Conservation (phyloP, 2,888 invertebrate species). For the Drosophila gaucha region DNA sequence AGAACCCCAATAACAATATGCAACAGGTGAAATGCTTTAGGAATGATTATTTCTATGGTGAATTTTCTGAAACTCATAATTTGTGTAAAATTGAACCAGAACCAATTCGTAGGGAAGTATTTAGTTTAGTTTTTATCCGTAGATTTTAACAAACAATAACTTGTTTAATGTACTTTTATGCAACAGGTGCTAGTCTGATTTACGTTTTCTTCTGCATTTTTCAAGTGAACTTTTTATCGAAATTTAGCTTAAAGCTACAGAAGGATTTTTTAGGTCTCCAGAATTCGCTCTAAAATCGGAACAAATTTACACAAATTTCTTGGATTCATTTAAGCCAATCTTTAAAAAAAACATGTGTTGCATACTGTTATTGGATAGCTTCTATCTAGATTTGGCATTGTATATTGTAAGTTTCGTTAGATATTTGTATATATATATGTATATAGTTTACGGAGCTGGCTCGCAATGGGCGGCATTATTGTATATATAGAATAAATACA, state of each 20-base stretch:
- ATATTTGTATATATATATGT: neutral
- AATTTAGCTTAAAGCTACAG: neutral
- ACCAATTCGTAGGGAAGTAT: neutral
- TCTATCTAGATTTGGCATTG: conserved; percentile 8
- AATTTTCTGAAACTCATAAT: neutral
- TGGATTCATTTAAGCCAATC: too few species aligned
- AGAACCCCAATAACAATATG: neutral
- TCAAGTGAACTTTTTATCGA: neutral
- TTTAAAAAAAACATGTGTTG: too few species aligned
- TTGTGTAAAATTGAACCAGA: neutral
- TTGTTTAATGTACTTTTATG: conserved; percentile 1
- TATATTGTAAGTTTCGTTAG: conserved; percentile 10
- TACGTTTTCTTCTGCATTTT: neutral
- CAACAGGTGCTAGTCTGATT: conserved; percentile 4
- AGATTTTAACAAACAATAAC: neutral
- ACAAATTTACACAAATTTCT: neutral
- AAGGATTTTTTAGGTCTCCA: neutral
- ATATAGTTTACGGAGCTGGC: neutral
- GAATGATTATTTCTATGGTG: too few species aligned
- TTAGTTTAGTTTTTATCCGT: neutral
- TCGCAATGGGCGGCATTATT: conserved; percentile 20
- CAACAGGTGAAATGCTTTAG: neutral
- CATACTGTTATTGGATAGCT: neutral
- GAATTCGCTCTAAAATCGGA: neutral
- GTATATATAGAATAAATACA: conserved; percentile 14